Percentiles rank a stretch among this genome's conserved stretches.
Conservation (phyloP, 2,113 vertebrate genomes). For the Pavo muticus region DNA sequence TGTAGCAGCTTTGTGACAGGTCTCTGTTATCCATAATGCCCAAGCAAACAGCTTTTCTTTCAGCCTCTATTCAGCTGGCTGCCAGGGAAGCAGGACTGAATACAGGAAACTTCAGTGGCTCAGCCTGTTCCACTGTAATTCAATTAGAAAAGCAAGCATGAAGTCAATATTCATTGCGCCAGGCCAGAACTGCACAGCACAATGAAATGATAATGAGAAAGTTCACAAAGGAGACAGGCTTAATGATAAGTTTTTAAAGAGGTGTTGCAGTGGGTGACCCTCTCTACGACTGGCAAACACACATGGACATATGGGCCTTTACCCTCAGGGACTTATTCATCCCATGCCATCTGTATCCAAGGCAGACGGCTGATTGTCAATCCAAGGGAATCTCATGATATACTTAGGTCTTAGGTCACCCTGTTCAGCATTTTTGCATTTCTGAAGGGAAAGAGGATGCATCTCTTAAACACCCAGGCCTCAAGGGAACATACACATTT, state of each 20-base stretch:
- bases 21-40: constrained; percentile 79
- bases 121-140: constrained; percentile 78
- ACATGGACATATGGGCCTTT: constrained; percentile 59
- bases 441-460: background rate
- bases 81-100: constrained; percentile 72
- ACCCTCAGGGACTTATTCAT: constrained; percentile 49
- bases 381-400: constrained; percentile 69
- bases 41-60: constrained; percentile 84
- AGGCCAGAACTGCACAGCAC: constrained; percentile 56
- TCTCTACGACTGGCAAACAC: constrained; percentile 64
- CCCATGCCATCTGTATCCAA: constrained; percentile 73
- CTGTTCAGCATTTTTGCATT: constrained; percentile 12
- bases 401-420: background rate
- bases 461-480: constrained; percentile 52
- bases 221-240: constrained; percentile 73
- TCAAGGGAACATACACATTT: background rate
- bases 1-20: constrained; percentile 77
- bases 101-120: constrained; percentile 70
- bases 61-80: constrained; percentile 77
- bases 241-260: constrained; percentile 78
- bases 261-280: constrained; percentile 57
- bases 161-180: constrained; percentile 82
- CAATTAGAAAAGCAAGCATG: constrained; percentile 85
- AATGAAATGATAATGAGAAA: constrained; percentile 84
- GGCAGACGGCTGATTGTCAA: constrained; percentile 64